A percentile compares a stretch with the other conserved stretches of the same genome.
Conservation (phyloP, 2,113 vertebrate species). For the Arvicanthis niloticus region DNA sequence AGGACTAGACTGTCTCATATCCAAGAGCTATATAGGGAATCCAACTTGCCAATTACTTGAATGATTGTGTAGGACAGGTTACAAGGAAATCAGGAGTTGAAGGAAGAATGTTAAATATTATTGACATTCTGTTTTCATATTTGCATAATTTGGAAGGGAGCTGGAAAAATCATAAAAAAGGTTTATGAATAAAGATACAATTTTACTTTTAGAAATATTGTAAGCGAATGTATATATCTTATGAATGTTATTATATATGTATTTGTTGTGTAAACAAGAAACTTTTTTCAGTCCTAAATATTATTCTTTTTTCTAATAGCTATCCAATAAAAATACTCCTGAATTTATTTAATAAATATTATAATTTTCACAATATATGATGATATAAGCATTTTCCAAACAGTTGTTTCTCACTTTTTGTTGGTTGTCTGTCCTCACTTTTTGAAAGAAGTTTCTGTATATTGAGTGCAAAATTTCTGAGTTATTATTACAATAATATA, state of each 20-base stretch:
- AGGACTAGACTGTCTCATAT: not conserved
- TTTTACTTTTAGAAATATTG: not conserved
- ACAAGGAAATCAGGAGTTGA: not conserved
- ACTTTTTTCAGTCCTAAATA: not conserved
- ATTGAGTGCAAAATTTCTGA: constrained; percentile 72
- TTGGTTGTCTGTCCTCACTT: not conserved
- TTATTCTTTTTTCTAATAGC: not conserved
- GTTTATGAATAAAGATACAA: not conserved
- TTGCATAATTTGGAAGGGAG: not conserved
- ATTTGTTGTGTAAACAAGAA: not conserved
- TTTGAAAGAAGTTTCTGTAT: constrained; percentile 86
- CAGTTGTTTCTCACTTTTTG: not conserved
- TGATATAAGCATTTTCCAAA: not conserved
- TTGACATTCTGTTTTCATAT: not conserved
- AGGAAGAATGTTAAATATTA: not conserved
- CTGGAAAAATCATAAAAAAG: not conserved
- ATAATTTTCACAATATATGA: not conserved
- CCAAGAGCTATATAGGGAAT: not conserved
- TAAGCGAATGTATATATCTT: not conserved
- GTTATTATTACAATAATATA: constrained; percentile 87
- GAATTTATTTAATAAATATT: not conserved
- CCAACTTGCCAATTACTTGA: not conserved
- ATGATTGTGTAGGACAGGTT: not conserved
- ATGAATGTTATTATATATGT: not conserved
- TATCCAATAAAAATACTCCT: not conserved